phyloP scores from a whole-genome alignment of 2,797 vertebrate genomes.

The Rhabdomys pumilio region DNA sequence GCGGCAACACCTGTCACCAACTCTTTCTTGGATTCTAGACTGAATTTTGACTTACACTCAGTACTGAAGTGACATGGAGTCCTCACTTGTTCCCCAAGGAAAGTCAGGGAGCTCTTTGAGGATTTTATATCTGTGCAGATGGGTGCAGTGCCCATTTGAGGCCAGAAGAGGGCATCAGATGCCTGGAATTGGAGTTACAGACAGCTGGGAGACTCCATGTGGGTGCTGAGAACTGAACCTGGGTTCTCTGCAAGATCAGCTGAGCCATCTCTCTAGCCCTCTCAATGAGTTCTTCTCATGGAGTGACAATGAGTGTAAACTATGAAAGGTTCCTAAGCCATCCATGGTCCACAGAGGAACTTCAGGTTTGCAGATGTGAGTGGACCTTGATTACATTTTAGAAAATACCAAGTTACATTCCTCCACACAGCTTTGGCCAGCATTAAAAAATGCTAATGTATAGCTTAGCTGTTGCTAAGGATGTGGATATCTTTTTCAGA shows the following conservation, averaged over 20 bases:
- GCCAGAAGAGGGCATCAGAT: not conserved
- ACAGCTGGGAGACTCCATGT: not conserved
- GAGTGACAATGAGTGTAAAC: not conserved
- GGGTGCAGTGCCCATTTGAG: not conserved
- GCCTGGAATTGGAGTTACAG: not conserved
- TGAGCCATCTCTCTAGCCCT: not conserved
- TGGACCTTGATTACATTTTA: slow-evolving; percentile 46
- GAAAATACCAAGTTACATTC: slow-evolving; percentile 42
- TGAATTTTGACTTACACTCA: not conserved
- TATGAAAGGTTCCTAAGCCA: not conserved
- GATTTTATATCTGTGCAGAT: not conserved
- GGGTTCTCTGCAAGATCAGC: not conserved
- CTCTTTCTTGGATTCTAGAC: not conserved
- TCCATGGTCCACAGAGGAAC: not conserved
- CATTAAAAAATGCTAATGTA: not conserved
- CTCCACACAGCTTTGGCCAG: not conserved
- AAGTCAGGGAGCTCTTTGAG: not conserved
- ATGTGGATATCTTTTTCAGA: not conserved
- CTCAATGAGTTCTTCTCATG: not conserved
- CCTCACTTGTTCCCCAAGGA: not conserved
- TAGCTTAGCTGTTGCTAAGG: slow-evolving; percentile 48
- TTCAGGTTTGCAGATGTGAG: not conserved
- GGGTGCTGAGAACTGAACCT: not conserved
- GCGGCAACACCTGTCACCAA: too few relatives aligned
- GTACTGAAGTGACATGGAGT: not conserved